These are phyloP conservation scores for Pleuronectes platessa DNA, from an alignment of 2,113 vertebrate genomes.

Conservation along the genomic window DNA sequence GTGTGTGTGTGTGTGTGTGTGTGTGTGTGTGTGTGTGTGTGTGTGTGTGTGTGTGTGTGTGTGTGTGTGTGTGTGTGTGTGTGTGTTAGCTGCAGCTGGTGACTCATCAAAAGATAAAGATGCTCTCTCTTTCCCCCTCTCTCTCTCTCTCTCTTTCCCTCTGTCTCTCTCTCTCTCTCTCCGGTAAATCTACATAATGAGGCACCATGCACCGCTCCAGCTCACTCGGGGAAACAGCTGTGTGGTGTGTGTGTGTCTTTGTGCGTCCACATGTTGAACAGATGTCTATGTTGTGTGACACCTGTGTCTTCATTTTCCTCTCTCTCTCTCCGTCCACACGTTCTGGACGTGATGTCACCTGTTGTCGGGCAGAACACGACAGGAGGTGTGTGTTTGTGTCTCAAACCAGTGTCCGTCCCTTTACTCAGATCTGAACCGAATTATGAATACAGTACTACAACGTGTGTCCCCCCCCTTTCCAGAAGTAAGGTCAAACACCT, in stretches of 20 bases:
- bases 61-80: no score
- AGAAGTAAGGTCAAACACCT: no score
- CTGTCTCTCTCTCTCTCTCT: not conserved
- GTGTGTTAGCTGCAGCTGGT: no score
- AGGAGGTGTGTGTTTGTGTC: not conserved
- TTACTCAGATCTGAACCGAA: no score
- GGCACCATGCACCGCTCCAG: constrained; percentile 29
- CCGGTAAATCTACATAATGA: constrained; percentile 13
- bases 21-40: not conserved
- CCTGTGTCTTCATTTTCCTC: not conserved
- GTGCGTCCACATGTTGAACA: constrained; percentile 17
- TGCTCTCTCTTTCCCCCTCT: not conserved
- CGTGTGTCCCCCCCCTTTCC: no score
- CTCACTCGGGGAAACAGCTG: not conserved
- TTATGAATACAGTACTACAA: no score
- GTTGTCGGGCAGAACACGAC: constrained; percentile 15
- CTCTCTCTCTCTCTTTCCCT: not conserved
- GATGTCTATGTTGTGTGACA: not conserved
- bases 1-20: not conserved
- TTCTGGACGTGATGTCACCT: not conserved
- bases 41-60: constrained; percentile 3
- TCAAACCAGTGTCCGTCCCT: no score
- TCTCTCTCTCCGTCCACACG: not conserved
- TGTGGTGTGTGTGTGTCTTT: constrained; percentile 7
- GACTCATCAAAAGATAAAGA: constrained; percentile 48